Evolutionary conservation across 2,113 vertebrate genomes (phyloP).

Genomic region (Ginglymostoma cirratum): DNA sequence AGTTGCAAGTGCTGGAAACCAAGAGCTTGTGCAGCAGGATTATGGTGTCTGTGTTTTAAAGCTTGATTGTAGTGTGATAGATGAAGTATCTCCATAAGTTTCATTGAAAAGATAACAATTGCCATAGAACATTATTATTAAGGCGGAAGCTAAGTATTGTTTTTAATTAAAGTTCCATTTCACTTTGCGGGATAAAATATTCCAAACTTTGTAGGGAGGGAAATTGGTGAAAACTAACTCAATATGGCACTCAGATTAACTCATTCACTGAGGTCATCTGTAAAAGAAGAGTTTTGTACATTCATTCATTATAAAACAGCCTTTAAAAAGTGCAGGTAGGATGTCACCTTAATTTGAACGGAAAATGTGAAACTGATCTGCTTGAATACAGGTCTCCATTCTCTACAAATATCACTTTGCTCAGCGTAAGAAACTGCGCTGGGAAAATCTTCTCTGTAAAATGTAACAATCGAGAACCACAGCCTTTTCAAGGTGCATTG

Average conservation of each 20-base stretch:
- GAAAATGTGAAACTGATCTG: not conserved
- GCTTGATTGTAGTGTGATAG: not conserved
- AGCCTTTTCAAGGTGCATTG: slow-evolving; percentile 11
- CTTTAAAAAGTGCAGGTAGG: not conserved
- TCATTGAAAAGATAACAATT: not conserved
- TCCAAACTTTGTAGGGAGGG: not conserved
- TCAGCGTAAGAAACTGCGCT: not conserved
- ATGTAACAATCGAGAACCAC: slow-evolving; percentile 17
- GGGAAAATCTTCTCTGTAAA: not conserved
- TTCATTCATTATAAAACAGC: not conserved
- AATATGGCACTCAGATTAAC: not conserved
- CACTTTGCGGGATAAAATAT: not conserved
- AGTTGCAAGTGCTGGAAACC: not conserved
- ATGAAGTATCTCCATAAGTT: not conserved
- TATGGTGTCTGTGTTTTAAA: not conserved
- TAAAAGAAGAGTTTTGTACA: not conserved
- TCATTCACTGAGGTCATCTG: not conserved
- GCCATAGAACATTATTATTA: not conserved
- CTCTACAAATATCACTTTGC: not conserved
- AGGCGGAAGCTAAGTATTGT: not conserved
- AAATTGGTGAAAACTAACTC: not conserved
- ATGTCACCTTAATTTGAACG: not conserved
- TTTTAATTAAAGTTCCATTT: not conserved
- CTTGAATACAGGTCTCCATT: not conserved
- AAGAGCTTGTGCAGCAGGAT: not conserved